A percentile compares a stretch with the other conserved stretches of the same genome.
phyloP scores from a whole-genome alignment of 2,113 vertebrate species.

The Hyperopisus bebe region DNA sequence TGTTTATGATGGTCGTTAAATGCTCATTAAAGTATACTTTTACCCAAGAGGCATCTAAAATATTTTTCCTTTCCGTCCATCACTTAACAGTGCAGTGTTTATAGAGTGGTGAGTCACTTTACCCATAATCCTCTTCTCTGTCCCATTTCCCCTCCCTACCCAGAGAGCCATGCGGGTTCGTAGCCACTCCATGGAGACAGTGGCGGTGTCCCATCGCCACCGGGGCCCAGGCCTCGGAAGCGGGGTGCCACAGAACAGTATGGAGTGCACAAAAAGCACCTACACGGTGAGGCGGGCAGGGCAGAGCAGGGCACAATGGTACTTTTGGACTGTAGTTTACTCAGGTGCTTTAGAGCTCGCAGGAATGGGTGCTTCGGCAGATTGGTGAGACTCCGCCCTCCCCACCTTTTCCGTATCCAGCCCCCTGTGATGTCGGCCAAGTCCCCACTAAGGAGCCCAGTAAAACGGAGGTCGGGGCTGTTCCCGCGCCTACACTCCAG shows the following conservation, averaged over 20 bases:
- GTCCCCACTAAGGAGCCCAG: conserved; percentile 87
- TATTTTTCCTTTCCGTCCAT: background rate
- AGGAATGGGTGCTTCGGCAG: background rate
- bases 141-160: background rate
- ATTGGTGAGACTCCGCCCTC: background rate
- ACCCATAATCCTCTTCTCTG: background rate
- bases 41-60: background rate
- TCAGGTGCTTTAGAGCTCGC: background rate
- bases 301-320: background rate
- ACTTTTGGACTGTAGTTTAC: background rate
- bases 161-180: conserved; percentile 89
- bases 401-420: conserved; percentile 48
- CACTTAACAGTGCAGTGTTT: background rate
- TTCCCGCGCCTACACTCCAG: conserved; percentile 86
- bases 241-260: conserved; percentile 65
- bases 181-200: conserved; percentile 94
- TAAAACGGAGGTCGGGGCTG: conserved; percentile 81
- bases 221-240: conserved; percentile 48
- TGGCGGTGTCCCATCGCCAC: conserved; percentile 84
- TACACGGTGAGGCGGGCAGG: conserved; percentile 65
- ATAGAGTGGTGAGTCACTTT: background rate
- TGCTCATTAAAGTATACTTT: background rate
- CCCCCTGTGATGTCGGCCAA: conserved; percentile 68
- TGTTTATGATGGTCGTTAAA: background rate
- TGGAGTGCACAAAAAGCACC: conserved; percentile 71